phyloP scores from a whole-genome alignment of 2,797 vertebrate genomes.

The Manis javanica region DNA sequence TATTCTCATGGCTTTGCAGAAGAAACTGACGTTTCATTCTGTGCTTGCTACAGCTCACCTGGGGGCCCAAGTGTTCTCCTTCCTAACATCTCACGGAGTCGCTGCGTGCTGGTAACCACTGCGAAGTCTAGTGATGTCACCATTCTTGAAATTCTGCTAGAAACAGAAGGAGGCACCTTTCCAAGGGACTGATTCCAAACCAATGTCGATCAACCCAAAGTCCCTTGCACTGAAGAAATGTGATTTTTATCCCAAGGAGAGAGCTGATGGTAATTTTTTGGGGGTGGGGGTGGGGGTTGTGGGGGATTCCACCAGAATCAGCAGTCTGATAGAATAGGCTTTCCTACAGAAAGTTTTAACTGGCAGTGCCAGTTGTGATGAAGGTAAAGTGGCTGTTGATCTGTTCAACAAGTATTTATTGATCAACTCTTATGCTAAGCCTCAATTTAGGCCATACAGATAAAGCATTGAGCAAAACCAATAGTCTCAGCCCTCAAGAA shows the following conservation, averaged over 20 bases:
- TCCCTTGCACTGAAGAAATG: slow-evolving; percentile 71
- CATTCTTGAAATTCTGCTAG: neutral
- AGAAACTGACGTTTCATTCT: slow-evolving; percentile 71
- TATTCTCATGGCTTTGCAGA: slow-evolving; percentile 67
- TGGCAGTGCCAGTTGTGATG: slow-evolving; percentile 65
- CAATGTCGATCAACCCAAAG: neutral
- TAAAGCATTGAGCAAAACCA: slow-evolving; percentile 16
- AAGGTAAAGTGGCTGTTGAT: slow-evolving; percentile 43
- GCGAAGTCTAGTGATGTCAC: neutral
- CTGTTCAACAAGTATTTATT: slow-evolving; percentile 55
- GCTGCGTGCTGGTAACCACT: neutral
- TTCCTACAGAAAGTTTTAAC: slow-evolving; percentile 41
- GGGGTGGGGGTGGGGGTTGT: too few relatives aligned
- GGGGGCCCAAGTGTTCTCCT: slow-evolving; percentile 46
- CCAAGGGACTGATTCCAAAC: slow-evolving; percentile 56
- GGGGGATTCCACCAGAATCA: neutral
- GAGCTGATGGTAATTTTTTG: slow-evolving; percentile 40
- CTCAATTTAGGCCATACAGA: neutral
- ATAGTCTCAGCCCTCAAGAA: slow-evolving; percentile 34
- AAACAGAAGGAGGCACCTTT: slow-evolving; percentile 62
- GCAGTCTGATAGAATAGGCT: slow-evolving; percentile 24
- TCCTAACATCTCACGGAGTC: neutral
- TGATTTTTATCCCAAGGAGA: slow-evolving; percentile 75
- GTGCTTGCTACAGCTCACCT: slow-evolving; percentile 60
- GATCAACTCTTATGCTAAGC: slow-evolving; percentile 46